Evolutionary conservation across 2,113 vertebrate species (phyloP).

Genomic region (Pelobates fuscus): DNA sequence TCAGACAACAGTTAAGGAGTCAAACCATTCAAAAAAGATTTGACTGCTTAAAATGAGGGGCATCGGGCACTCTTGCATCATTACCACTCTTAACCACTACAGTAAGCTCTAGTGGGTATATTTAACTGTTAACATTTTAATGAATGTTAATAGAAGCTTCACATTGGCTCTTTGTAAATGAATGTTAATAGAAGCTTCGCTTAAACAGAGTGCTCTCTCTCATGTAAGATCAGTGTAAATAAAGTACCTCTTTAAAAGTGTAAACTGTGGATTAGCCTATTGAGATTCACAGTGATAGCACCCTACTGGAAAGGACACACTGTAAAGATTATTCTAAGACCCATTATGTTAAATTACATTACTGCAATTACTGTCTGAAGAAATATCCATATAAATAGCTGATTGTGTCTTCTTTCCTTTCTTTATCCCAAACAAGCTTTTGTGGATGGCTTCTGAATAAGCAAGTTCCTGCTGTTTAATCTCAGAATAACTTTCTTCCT

Average conservation of each 20-base stretch:
- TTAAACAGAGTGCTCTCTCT: not conserved
- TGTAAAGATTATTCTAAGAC: slow-evolving; percentile 17
- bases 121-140: no score
- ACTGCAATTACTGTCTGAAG: slow-evolving; percentile 6
- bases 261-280: not conserved
- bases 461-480: slow-evolving; percentile 40
- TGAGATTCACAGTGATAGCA: slow-evolving; percentile 12
- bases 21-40: no score
- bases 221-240: slow-evolving; percentile 5
- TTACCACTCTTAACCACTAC: no score
- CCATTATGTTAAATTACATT: not conserved
- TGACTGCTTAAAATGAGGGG: no score
- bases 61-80: no score
- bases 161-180: not conserved
- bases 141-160: not conserved
- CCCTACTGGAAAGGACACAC: not conserved
- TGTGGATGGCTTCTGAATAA: slow-evolving; percentile 6
- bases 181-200: not conserved
- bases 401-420: slow-evolving; percentile 2
- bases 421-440: slow-evolving; percentile 18
- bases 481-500: slow-evolving; percentile 40
- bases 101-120: no score
- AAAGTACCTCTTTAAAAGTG: not conserved
- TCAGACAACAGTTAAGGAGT: no score
- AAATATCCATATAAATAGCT: slow-evolving; percentile 35